phyloP scores from a whole-genome alignment of 1,140 invertebrate species.

The Brachionus plicatilis region DNA sequence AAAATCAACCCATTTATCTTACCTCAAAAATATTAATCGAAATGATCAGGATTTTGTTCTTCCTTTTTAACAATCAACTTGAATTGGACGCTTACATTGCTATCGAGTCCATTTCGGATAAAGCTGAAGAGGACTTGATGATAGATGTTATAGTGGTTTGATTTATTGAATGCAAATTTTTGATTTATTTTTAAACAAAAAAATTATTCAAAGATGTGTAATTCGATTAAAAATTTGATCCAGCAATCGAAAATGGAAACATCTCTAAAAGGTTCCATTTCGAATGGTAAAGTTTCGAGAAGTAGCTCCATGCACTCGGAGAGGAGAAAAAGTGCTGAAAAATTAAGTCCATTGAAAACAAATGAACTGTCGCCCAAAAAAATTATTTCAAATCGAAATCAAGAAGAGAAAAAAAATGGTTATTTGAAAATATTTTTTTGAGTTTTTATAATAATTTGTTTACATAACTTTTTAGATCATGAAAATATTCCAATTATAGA shows the following conservation, averaged over 20 bases:
- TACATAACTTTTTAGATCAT: background rate
- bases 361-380: background rate
- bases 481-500: constrained; percentile 32
- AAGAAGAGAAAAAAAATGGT: background rate
- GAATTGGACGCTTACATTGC: constrained; percentile 23
- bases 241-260: constrained; percentile 21
- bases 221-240: constrained; percentile 30
- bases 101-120: constrained; percentile 6
- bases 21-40: constrained; percentile 26
- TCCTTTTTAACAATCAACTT: constrained; percentile 15
- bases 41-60: constrained; percentile 13
- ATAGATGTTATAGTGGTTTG: constrained; percentile 25
- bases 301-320: background rate
- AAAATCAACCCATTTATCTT: constrained; percentile 29
- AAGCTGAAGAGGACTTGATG: constrained; percentile 35
- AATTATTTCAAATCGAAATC: background rate
- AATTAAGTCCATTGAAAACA: background rate
- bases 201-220: constrained; percentile 29
- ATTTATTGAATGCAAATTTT: background rate
- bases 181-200: background rate
- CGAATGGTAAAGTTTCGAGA: background rate
- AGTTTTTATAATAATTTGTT: background rate
- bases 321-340: background rate
- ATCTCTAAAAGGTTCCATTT: background rate
- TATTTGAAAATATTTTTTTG: background rate